A percentile compares a stretch with the other conserved stretches of the same genome.
phyloP scores from a whole-genome alignment of 2,113 vertebrate genomes.

The Patagioenas fasciata region DNA sequence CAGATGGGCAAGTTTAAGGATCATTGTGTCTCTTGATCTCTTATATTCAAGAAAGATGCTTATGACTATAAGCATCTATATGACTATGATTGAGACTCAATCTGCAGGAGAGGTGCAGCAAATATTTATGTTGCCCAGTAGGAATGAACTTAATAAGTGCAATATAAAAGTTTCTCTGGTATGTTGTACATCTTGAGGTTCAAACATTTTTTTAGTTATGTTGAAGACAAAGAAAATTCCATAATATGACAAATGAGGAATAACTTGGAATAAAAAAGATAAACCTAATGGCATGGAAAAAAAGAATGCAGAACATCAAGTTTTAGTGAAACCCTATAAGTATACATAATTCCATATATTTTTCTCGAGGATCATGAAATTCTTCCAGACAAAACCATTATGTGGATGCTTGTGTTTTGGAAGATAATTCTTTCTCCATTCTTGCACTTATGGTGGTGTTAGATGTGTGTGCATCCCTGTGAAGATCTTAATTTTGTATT shows the following conservation, averaged over 20 bases:
- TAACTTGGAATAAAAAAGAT: not conserved
- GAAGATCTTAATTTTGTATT: not conserved
- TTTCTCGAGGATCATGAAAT: not conserved
- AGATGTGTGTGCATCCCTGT: fast-evolving
- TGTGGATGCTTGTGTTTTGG: not conserved
- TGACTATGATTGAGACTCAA: too few relatives aligned
- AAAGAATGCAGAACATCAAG: not conserved
- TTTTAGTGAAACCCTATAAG: not conserved
- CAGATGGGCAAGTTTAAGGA: not conserved
- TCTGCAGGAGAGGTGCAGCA: not conserved
- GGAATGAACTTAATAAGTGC: not conserved
- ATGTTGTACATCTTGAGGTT: not conserved
- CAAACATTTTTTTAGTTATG: not conserved
- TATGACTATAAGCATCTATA: too few relatives aligned
- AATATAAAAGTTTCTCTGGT: not conserved
- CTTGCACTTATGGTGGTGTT: not conserved
- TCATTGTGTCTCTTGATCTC: not conserved
- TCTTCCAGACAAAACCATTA: not conserved
- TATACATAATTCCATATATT: not conserved
- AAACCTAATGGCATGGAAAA: not conserved
- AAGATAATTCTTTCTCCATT: not conserved
- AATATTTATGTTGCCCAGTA: not conserved
- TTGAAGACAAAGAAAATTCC: not conserved
- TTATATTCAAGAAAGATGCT: not conserved
- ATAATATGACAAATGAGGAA: not conserved